Evolutionary conservation across 2,888 invertebrate species (phyloP).

Genomic region (Cantharis rufa): DNA sequence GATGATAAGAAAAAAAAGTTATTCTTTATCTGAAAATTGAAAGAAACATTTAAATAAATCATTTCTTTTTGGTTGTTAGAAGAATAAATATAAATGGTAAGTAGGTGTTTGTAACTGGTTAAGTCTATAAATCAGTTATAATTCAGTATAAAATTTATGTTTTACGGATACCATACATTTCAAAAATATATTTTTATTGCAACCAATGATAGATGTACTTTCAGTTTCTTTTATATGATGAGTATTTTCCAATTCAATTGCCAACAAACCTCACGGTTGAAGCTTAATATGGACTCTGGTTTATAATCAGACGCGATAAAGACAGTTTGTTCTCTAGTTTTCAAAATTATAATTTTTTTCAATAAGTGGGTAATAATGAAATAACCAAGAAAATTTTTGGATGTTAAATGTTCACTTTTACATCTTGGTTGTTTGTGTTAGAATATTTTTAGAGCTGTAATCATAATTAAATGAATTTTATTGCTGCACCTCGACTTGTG

Average conservation of each 20-base stretch:
- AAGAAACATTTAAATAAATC: neutral
- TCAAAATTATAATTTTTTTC: no score
- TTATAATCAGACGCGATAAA: neutral
- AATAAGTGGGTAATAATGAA: no score
- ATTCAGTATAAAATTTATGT: neutral
- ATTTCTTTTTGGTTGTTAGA: neutral
- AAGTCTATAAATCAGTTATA: neutral
- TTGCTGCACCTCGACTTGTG: no score
- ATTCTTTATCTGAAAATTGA: neutral
- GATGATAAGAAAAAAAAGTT: neutral
- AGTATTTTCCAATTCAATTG: neutral
- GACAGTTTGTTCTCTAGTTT: no score
- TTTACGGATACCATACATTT: neutral
- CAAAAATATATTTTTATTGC: slow-evolving; percentile 8
- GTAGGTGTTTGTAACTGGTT: neutral
- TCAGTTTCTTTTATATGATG: neutral
- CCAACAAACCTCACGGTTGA: neutral
- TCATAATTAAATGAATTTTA: no score
- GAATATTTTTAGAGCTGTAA: no score
- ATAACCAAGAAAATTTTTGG: no score
- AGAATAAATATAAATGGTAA: neutral
- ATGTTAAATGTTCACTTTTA: no score
- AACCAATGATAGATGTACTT: slow-evolving; percentile 12
- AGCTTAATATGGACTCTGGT: neutral
- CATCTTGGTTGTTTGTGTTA: no score